Evolutionary conservation across 37 sponge, comb jelly and placozoan species (phyloP), one percentile per base, ranked within the genome.

Genomic region (Cladorhizidae sp.): DNA sequence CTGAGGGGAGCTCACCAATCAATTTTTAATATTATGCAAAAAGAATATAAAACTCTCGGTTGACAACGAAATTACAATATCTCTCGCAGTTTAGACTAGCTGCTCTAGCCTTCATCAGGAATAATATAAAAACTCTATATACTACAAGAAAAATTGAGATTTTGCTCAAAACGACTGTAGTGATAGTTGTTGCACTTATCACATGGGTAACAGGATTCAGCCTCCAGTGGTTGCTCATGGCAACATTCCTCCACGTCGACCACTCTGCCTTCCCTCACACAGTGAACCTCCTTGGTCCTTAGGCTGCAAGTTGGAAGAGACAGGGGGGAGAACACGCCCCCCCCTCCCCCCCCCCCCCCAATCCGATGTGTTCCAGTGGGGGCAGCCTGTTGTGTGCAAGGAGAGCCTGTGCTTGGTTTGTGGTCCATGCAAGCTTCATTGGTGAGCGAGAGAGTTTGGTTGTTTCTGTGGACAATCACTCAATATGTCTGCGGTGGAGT

Each of bases 331-430:
- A n/a, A n/a, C n/a, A n/a, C n/a, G n/a, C n/a, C n/a, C n/a, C n/a
- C n/a, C n/a, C 11, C 62, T 6, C 62, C 7, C 8, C 8, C 73
- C 41, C 26, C 2, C 25, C 25, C 52, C 73, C 49, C 49, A 72
- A 7, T 72, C 73, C 25, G 26, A 7, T 23, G 33, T 37, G 28
- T 38, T 25, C 73, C 73, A 72, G 8, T 29, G 49, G 23, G 73
- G 73, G 40, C 73, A 72, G 73, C 73, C 7, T 3, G 14, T 49
- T 29, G 15, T 6, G 3, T n/a, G n/a, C 73, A 72, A 2, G 73
- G 7, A 3, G 3, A 21, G 25, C 26, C 45, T 23, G 51, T 23
- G 17, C 2, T 11, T 3, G 73, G 73, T 45, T 49, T 72, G 28
- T 23, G 17, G n/a, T 50, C 23, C n/a, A 8, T 43, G 52, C 73